Percentiles rank a stretch among this genome's conserved stretches.
Conservation (phyloP, 2,888 invertebrate genomes). For the Apodemia zela region DNA sequence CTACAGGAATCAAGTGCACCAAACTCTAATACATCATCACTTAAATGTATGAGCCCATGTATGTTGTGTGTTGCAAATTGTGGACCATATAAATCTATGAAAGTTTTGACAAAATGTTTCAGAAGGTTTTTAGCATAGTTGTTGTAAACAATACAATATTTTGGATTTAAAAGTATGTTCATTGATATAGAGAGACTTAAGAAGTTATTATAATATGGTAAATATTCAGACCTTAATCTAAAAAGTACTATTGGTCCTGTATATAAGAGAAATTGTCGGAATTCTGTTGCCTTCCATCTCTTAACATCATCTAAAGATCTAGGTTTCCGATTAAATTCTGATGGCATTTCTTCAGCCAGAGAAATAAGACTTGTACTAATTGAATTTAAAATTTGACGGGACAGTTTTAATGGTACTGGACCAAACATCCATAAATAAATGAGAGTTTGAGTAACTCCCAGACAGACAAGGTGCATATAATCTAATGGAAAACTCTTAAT, state of each 20-base stretch:
- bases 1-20: conserved; percentile 17
- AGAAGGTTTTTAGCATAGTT: too few species aligned
- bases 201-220: too few species aligned
- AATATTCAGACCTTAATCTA: too few species aligned
- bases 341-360: conserved; percentile 15
- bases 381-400: conserved; percentile 1
- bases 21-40: conserved; percentile 13
- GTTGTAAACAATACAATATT: too few species aligned
- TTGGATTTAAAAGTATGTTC: too few species aligned
- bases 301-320: neutral
- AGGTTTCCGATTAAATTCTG: conserved; percentile 15
- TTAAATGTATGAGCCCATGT: conserved; percentile 6
- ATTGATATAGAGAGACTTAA: too few species aligned
- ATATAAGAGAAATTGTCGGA: too few species aligned
- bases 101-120: too few species aligned
- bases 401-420: conserved; percentile 9
- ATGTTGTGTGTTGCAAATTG: too few species aligned
- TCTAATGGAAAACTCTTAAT: conserved; percentile 10
- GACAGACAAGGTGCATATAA: conserved; percentile 14
- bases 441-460: conserved; percentile 7
- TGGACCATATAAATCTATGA: too few species aligned
- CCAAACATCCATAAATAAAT: conserved; percentile 17
- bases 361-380: conserved; percentile 9
- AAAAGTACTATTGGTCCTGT: too few species aligned
- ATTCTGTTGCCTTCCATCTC: too few species aligned